A percentile compares a stretch with the other conserved stretches of the same genome.
phyloP scores from a whole-genome alignment of 2,888 invertebrate species.

The Leistus spinibarbis region DNA sequence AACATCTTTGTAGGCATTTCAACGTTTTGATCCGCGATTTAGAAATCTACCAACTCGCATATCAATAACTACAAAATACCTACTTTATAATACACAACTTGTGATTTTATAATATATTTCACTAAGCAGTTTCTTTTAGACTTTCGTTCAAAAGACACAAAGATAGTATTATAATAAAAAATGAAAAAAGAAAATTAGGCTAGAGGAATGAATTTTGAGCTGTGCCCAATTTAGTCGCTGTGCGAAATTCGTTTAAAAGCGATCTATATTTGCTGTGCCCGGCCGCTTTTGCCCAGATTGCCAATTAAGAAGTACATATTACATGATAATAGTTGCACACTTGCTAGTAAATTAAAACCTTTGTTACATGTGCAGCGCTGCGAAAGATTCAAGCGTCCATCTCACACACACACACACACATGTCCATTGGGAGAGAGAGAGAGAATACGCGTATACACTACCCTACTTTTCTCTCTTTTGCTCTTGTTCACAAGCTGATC shows the following conservation, averaged over 20 bases:
- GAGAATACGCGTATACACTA: neutral
- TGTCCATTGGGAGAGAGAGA: neutral
- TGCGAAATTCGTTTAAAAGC: constrained; percentile 3
- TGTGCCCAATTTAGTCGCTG: neutral
- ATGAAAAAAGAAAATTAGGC: too few species aligned
- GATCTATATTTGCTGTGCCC: neutral
- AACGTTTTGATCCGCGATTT: constrained; percentile 9
- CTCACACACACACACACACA: neutral
- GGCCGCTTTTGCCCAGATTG: constrained; percentile 35
- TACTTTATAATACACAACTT: neutral
- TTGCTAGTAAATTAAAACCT: constrained; percentile 39
- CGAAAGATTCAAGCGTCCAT: neutral
- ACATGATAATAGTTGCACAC: constrained; percentile 34
- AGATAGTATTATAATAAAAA: too few species aligned
- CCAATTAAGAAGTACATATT: constrained; percentile 34
- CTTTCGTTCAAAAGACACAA: too few species aligned
- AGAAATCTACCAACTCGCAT: neutral
- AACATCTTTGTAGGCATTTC: constrained; percentile 12
- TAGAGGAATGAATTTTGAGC: too few species aligned
- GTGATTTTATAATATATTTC: neutral
- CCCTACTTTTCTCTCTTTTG: neutral
- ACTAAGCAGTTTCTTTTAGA: too few species aligned
- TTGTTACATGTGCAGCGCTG: constrained; percentile 17
- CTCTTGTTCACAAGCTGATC: neutral
- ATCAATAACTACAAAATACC: neutral